A percentile compares a stretch with the other conserved stretches of the same genome.
These are phyloP conservation scores for Porites lobata DNA, from an alignment of 92 coral and sea anemone genomes.

Conservation along the genomic window DNA sequence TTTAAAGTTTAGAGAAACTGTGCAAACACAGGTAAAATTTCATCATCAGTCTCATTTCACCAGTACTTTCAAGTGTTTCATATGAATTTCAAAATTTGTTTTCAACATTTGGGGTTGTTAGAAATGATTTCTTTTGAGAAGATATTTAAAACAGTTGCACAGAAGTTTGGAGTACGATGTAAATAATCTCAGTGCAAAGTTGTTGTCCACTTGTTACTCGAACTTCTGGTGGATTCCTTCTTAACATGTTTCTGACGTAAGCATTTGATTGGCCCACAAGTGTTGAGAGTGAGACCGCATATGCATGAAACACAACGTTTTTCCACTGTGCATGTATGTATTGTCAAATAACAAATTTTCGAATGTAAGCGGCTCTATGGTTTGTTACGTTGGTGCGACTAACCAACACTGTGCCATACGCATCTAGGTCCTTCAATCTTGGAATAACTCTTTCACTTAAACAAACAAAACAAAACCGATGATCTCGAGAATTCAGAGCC, in stretches of 20 bases:
- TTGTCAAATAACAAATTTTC: no score
- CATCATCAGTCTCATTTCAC: neutral
- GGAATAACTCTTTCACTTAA: no score
- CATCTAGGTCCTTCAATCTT: no score
- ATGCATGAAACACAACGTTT: no score
- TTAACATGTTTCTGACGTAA: neutral
- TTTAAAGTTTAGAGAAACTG: neutral
- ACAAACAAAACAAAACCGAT: no score
- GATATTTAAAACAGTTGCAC: neutral
- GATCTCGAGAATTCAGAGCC: no score
- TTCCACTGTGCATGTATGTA: no score
- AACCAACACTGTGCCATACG: no score
- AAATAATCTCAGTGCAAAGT: neutral
- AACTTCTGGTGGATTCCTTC: conserved; percentile 19
- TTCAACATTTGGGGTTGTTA: conserved; percentile 13
- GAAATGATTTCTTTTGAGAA: neutral
- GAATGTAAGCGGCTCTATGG: no score
- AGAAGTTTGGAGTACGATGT: neutral
- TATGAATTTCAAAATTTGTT: conserved; percentile 9
- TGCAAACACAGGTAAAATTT: conserved; percentile 14
- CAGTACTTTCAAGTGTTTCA: neutral
- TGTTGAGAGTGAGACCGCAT: no score
- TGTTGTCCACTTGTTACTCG: conserved; percentile 16
- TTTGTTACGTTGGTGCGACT: no score
- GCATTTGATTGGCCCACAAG: no score